A percentile compares a stretch with the other conserved stretches of the same genome.
Evolutionary conservation across 2,113 vertebrate genomes (phyloP).

Genomic region (Cromileptes altivelis): DNA sequence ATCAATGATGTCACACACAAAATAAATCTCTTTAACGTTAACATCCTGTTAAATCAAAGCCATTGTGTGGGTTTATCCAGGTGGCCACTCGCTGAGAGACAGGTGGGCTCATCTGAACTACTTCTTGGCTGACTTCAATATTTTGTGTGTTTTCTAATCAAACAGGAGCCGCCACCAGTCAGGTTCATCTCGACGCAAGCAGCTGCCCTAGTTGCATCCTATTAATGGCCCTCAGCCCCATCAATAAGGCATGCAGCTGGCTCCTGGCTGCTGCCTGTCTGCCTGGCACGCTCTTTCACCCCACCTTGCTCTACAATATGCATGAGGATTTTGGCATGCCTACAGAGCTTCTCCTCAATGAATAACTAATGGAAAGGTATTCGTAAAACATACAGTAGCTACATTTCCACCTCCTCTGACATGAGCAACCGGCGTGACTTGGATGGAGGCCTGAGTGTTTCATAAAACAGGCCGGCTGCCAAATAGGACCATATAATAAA

Average conservation of each 20-base stretch:
- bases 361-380: constrained; percentile 77
- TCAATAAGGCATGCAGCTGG: constrained; percentile 84
- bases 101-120: constrained; percentile 15
- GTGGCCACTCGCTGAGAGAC: constrained; percentile 4
- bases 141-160: constrained; percentile 48
- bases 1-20: background rate
- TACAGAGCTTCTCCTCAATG: constrained; percentile 72
- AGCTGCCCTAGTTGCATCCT: constrained; percentile 83
- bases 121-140: constrained; percentile 25
- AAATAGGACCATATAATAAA: constrained; percentile 30
- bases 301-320: constrained; percentile 80
- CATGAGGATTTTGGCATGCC: constrained; percentile 80
- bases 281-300: constrained; percentile 76
- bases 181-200: constrained; percentile 61
- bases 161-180: constrained; percentile 51
- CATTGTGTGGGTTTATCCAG: constrained; percentile 6
- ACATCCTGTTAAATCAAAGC: background rate
- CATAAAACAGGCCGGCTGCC: constrained; percentile 23
- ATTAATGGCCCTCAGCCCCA: constrained; percentile 81
- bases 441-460: constrained; percentile 26
- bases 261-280: constrained; percentile 74
- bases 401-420: constrained; percentile 63
- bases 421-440: constrained; percentile 24
- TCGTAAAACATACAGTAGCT: constrained; percentile 76
- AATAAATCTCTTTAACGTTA: background rate